Percentiles rank a stretch among this genome's conserved stretches.
These are phyloP conservation scores for Nipponacmea schrenckii DNA, from an alignment of 2,888 invertebrate genomes.

Conservation along the genomic window DNA sequence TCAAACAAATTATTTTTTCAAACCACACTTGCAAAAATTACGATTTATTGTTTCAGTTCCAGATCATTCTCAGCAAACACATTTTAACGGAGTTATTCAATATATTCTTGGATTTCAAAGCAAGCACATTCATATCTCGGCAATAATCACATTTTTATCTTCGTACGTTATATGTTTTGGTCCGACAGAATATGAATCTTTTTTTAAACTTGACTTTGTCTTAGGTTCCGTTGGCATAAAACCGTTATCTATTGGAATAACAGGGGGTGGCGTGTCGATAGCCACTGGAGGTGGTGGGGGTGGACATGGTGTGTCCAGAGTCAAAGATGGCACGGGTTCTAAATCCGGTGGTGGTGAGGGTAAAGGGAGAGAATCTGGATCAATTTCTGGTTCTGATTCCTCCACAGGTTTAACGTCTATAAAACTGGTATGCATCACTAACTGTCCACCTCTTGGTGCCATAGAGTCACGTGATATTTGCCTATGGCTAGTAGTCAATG, in stretches of 20 bases:
- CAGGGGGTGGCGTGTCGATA: constrained; percentile 8
- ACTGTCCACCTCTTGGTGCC: constrained; percentile 42
- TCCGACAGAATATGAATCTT: background rate
- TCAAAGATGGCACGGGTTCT: background rate
- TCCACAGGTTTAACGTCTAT: constrained; percentile 30
- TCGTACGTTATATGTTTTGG: constrained; percentile 24
- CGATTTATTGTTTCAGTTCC: too few species aligned
- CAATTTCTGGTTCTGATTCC: constrained; percentile 13
- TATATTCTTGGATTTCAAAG: background rate
- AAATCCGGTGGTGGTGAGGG: background rate
- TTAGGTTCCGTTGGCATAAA: constrained; percentile 1
- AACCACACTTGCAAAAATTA: too few species aligned
- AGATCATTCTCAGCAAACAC: too few species aligned
- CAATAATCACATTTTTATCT: constrained; percentile 26
- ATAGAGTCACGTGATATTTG: constrained; percentile 25
- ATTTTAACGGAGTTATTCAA: too few species aligned
- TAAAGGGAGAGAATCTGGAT: constrained; percentile 4
- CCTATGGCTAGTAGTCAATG: constrained; percentile 41
- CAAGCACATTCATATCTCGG: constrained; percentile 21
- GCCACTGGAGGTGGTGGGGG: constrained; percentile 12
- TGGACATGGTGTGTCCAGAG: background rate
- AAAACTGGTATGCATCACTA: constrained; percentile 51
- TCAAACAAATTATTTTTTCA: too few species aligned
- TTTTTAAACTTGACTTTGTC: background rate
- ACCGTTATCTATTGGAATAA: background rate